A percentile compares a stretch with the other conserved stretches of the same genome.
Evolutionary conservation across 2,888 invertebrate genomes (phyloP).

Genomic region (Cephus nigrinus): DNA sequence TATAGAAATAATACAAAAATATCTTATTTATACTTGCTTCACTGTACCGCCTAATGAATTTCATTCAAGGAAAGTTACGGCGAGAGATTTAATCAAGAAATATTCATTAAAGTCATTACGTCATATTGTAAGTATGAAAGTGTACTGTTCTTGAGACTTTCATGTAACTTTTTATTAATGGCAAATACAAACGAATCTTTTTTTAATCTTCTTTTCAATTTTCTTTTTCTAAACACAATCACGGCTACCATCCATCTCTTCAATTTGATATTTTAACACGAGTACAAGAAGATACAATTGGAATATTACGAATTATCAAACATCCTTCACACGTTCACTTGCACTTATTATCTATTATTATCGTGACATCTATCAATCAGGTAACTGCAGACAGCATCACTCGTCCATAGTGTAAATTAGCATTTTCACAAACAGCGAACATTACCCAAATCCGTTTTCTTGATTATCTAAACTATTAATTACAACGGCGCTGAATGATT

Average conservation of each 20-base stretch:
- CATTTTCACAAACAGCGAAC: not conserved
- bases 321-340: not conserved
- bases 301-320: not conserved
- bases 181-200: not conserved
- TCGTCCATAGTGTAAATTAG: not conserved
- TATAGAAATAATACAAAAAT: not conserved
- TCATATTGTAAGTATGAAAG: not conserved
- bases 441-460: not conserved
- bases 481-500: slow-evolving; percentile 11
- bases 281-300: not conserved
- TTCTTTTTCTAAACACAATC: not conserved
- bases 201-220: not conserved
- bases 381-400: not conserved
- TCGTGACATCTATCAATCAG: not conserved
- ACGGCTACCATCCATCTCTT: not conserved
- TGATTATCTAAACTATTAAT: slow-evolving; percentile 20
- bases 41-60: not conserved
- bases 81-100: not conserved
- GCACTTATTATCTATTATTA: not conserved
- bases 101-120: not conserved
- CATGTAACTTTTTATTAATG: not conserved
- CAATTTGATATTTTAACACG: not conserved
- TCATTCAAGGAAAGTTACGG: not conserved
- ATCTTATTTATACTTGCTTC: not conserved
- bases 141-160: not conserved